Evolutionary conservation across 2,113 vertebrate genomes (phyloP).

Genomic region (Trematocara marginatum): DNA sequence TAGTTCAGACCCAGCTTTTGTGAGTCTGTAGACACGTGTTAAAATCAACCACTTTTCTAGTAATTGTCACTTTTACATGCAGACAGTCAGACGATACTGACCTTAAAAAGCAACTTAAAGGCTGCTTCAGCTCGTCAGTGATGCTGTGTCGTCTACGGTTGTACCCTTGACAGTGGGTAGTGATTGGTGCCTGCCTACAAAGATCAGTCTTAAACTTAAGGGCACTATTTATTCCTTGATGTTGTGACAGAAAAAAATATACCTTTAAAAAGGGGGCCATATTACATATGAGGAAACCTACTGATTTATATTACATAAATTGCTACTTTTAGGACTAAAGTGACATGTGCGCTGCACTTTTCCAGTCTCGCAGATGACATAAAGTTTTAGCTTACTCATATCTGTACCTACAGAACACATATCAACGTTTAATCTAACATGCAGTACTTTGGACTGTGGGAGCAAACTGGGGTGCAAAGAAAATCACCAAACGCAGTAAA

Average conservation of each 20-base stretch:
- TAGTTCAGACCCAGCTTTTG: not conserved
- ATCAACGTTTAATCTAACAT: not conserved
- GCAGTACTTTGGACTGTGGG: not conserved
- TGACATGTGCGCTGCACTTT: not conserved
- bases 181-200: not conserved
- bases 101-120: not conserved
- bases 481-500: not conserved
- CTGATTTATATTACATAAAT: not conserved
- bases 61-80: not conserved
- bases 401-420: not conserved
- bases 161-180: not conserved
- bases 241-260: not conserved
- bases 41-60: not conserved
- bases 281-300: not conserved
- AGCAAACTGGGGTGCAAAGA: not conserved
- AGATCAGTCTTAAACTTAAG: not conserved
- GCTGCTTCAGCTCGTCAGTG: not conserved
- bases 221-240: not conserved
- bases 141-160: not conserved
- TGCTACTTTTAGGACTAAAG: not conserved
- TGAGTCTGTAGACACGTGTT: not conserved
- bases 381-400: not conserved
- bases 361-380: not conserved
- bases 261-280: accelerated
- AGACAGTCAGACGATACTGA: not conserved